Conservation (phyloP, 2,113 vertebrate species). For the Protobothrops mucrosquamatus region DNA sequence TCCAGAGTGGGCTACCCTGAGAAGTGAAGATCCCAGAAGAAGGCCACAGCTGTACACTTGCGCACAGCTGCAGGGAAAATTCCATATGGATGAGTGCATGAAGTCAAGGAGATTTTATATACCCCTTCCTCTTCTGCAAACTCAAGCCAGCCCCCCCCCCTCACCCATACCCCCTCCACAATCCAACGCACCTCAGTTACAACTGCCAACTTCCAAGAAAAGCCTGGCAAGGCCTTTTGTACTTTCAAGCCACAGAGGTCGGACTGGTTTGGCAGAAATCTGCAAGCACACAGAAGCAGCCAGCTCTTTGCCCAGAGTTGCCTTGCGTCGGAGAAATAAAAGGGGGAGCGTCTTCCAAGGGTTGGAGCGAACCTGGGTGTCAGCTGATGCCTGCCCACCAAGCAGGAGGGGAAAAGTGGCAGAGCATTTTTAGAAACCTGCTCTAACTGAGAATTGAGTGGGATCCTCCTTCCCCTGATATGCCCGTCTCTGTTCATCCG, state of each 20-base stretch:
- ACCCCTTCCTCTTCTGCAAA: background rate
- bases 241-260: background rate
- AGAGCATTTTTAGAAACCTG: background rate
- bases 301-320: background rate
- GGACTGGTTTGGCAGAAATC: background rate
- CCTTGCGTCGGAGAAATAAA: background rate
- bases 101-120: background rate
- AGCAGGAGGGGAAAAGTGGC: background rate
- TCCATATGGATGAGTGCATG: background rate
- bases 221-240: background rate
- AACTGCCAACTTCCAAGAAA: background rate
- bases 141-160: background rate
- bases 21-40: background rate
- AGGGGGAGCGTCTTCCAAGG: background rate
- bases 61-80: background rate
- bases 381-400: background rate
- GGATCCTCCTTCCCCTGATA: background rate
- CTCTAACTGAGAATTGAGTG: background rate
- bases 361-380: background rate
- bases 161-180: background rate
- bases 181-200: background rate
- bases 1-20: background rate
- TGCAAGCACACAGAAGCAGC: background rate
- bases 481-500: background rate
- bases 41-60: too few species aligned